Percentiles rank a stretch among this genome's conserved stretches.
These are phyloP conservation scores for Notarius lentiginosus DNA, from an alignment of 2,113 vertebrate genomes.

Conservation along the genomic window DNA sequence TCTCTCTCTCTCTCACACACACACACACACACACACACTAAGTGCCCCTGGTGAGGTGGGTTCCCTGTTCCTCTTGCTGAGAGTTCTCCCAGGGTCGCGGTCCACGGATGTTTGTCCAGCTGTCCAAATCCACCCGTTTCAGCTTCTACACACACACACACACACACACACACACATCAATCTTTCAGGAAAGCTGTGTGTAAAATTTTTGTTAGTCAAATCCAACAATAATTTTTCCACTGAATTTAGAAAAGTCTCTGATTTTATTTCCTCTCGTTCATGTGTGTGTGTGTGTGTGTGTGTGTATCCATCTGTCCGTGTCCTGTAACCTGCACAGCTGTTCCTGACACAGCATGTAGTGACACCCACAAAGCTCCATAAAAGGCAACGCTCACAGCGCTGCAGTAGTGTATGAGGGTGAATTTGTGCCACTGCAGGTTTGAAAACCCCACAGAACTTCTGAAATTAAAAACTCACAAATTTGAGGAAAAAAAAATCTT, in stretches of 20 bases:
- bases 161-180: conserved; percentile 9
- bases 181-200: neutral
- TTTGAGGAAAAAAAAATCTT: too few relatives aligned
- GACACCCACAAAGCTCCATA: neutral
- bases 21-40: conserved; percentile 2
- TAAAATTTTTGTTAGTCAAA: neutral
- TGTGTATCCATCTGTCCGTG: too few relatives aligned
- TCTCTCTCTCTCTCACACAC: neutral
- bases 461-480: too few relatives aligned
- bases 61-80: conserved; percentile 75
- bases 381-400: neutral
- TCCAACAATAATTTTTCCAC: neutral
- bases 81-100: conserved; percentile 92
- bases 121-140: conserved; percentile 73
- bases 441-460: too few relatives aligned
- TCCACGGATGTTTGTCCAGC: conserved; percentile 95
- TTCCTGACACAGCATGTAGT: neutral
- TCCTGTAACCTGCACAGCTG: neutral
- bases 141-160: conserved; percentile 77
- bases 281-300: too few relatives aligned
- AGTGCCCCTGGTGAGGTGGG: conserved; percentile 37
- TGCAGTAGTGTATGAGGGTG: neutral
- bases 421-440: too few relatives aligned
- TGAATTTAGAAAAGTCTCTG: neutral
- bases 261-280: neutral